Evolutionary conservation across 2,888 invertebrate species (phyloP).

Genomic region (Ennomos quercinarius): DNA sequence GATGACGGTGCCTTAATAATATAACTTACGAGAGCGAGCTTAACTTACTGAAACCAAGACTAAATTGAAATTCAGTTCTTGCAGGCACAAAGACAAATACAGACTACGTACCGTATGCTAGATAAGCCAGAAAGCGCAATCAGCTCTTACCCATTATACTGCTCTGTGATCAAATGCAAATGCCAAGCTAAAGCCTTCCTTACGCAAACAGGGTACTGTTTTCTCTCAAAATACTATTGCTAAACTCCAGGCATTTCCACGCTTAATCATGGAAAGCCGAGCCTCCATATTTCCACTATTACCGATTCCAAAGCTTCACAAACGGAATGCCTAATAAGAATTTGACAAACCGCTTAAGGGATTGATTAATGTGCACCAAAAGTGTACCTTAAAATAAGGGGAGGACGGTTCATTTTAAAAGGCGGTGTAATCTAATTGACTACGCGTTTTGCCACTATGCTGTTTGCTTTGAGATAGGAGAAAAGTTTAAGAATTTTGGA

Average conservation of each 20-base stretch:
- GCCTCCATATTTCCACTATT: conserved; percentile 27
- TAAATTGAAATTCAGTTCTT: not conserved
- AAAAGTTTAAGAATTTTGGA: conserved; percentile 33
- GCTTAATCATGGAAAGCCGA: conserved; percentile 17
- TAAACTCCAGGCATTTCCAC: not conserved
- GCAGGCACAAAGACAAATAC: conserved; percentile 7
- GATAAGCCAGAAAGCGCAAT: conserved; percentile 12
- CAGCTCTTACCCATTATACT: conserved; percentile 2
- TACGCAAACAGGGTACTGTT: conserved; percentile 3
- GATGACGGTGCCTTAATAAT: no score
- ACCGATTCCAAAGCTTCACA: conserved; percentile 41
- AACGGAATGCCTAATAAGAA: conserved; percentile 56
- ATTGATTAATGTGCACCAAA: conserved; percentile 23
- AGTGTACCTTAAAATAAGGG: conserved; percentile 28
- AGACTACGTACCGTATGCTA: conserved; percentile 1
- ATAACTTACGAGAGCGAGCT: no score
- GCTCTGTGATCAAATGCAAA: conserved; percentile 11
- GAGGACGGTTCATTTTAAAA: conserved; percentile 32
- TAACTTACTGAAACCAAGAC: not conserved
- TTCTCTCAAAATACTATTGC: conserved; percentile 1
- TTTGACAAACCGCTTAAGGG: conserved; percentile 46
- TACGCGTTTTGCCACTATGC: conserved; percentile 44
- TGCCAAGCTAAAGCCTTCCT: not conserved
- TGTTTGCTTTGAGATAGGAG: conserved; percentile 49
- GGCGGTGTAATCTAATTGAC: conserved; percentile 46